Evolutionary conservation across 2,888 invertebrate genomes (phyloP), one percentile per base, ranked within the genome.

Genomic region (Neoitamus cyanurus): DNA sequence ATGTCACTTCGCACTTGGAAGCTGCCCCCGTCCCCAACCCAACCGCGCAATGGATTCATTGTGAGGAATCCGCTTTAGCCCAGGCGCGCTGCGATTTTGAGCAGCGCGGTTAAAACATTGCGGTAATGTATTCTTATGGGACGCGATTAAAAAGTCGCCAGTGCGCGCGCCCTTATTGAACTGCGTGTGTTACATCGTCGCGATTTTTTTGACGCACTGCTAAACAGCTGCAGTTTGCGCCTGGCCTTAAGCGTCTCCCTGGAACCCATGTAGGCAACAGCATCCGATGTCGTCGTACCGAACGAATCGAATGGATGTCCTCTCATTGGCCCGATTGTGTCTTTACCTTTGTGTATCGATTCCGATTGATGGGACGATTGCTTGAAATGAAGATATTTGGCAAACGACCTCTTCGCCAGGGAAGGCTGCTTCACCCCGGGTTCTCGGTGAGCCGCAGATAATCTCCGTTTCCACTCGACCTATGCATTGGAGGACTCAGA

Each of bases 291-390:
- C 31, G 13, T 25, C 70, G 30, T 15, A 13, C 70, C n/a, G 70
- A 82, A 6, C 31, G 20, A 58, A 80, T 69, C 37, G 68, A 82
- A 68, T 69, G 36, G 69, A 68, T 69, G 36, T 68, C 58, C 28
- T 13, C 28, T 25, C 28, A 69, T 82, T 69, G 82, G 36, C 37
- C 25, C 31, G 82, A 82, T 82, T 82, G 68, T 69, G 36, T 82
- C 25, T 30, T 37, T 36, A 68, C 25, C 34, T 82, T 69, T 82
- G 82, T 69, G 37, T 82, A 82, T 82, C 82, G 82, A 82, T 82
- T 82, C 42, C 68, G 37, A 69, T 68, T 82, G 82, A 82, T 82
- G 68, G 82, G 36, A 82, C 69, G 82, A 69, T 82, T 82, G 82
- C 36, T 69, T 36, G 68, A 69, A 82, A 82, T 82, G 82, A 69